Base-by-base conservation (phyloP, 2,888 invertebrate species). In the Onthophagus sagittarius region DNA sequence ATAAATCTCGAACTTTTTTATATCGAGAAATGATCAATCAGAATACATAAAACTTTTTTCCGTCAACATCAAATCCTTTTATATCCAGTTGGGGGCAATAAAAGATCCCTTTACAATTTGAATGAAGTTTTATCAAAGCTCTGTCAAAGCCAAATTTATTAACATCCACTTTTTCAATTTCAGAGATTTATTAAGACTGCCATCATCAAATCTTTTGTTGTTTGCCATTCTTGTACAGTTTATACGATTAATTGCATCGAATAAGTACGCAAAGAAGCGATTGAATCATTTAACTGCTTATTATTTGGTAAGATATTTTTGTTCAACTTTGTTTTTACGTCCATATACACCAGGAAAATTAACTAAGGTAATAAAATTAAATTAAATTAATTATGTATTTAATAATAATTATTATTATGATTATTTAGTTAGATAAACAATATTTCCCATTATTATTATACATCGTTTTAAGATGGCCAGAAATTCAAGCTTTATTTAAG, bases 371-470 rank as follows among this genome's bases (percentile, higher is more conserved):
- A 32, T 23, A 2, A 5, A 63, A 11, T 5, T 63, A 14, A 5
- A 70, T 63, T 32, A 23, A 13, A 67, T 67, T 23, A 31, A 63
- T 7, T 5, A 7, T 1, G 0, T 14, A 67, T 13, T 67, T 23
- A 9, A 23, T 31, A 6, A 64, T 15, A n/a, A n/a, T 64, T 32
- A 9, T n/a, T 67, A 1, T 15, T n/a, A 39, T 72, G 69, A 62
- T 31, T 33, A 70, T 72, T 9, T 13, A 75, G 75, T 31, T 65
- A 3, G 75, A 75, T 65, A 73, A 32, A n/a, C 62, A 73, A 9
- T 75, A 73, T 39, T 71, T 73, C 14, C 75, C 75, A 7, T 63
- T 75, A 2, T 53, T 75, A 14, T 64, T 75, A 13, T 75, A 73
- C 23, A 33, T 75, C 1, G 69, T 75, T 11, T 15, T 75, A 62